A percentile compares a stretch with the other conserved stretches of the same genome.
phyloP scores from a whole-genome alignment of 2,888 invertebrate genomes.

The Callyntrura guangdongensis region DNA sequence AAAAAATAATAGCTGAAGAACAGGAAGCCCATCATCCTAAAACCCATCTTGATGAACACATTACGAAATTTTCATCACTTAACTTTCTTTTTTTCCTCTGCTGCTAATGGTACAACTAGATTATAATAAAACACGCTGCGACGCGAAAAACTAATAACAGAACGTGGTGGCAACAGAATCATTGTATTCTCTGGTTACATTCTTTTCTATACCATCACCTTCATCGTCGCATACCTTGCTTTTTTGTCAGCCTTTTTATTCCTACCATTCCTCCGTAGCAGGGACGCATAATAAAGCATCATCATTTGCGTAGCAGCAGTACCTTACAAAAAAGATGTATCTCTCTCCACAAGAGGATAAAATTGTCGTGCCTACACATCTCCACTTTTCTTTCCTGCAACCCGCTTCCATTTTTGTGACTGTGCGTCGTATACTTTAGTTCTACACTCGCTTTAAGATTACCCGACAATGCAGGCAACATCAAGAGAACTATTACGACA shows the following conservation, averaged over 20 bases:
- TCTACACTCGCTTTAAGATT: slow-evolving; percentile 12
- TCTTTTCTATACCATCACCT: background rate
- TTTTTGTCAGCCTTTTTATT: background rate
- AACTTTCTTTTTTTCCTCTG: slow-evolving; percentile 5
- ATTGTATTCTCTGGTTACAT: background rate
- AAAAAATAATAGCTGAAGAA: slow-evolving; percentile 18
- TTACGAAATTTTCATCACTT: slow-evolving; percentile 68
- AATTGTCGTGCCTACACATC: background rate
- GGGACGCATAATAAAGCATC: slow-evolving; percentile 34
- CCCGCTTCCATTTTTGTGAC: background rate
- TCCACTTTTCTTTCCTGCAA: background rate
- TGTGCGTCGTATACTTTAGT: background rate
- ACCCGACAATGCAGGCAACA: slow-evolving; percentile 26
- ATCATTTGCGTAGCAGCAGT: background rate
- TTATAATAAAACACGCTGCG: slow-evolving; percentile 39
- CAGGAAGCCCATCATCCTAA: slow-evolving; percentile 46
- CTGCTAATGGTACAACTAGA: slow-evolving; percentile 46
- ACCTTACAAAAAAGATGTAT: background rate
- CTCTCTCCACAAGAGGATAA: background rate
- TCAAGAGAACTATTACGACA: background rate
- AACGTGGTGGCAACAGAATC: slow-evolving; percentile 15
- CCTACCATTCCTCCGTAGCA: background rate
- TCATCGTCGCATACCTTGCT: background rate
- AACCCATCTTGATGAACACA: slow-evolving; percentile 65
- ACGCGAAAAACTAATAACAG: slow-evolving; percentile 23